Conservation (phyloP, 2,113 vertebrate species). For the Ifrita kowaldi region DNA sequence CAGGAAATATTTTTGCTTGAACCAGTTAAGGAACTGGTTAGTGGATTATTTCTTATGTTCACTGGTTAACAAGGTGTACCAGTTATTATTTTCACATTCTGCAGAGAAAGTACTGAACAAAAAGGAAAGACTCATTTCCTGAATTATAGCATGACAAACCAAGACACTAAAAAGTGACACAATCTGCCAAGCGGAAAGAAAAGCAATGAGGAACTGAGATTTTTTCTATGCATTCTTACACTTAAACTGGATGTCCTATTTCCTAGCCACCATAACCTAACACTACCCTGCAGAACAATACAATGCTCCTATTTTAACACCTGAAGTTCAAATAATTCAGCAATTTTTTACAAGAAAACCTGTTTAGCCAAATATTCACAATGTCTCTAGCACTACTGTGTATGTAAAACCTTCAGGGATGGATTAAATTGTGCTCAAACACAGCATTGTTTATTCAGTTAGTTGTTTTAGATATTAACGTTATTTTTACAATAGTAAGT, state of each 20-base stretch:
- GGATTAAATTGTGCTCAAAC: neutral
- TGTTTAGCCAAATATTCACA: neutral
- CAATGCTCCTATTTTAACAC: neutral
- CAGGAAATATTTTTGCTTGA: neutral
- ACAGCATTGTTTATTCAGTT: neutral
- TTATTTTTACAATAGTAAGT: neutral
- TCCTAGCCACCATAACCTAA: neutral
- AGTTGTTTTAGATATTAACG: neutral
- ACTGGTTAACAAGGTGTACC: neutral
- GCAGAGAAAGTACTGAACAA: neutral
- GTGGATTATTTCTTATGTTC: neutral
- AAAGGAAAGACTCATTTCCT: neutral
- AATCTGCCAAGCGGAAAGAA: neutral
- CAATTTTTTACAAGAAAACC: neutral
- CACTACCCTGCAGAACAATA: neutral
- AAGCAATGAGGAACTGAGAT: neutral
- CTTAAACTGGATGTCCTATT: neutral
- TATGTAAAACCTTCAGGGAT: neutral
- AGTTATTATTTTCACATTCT: neutral
- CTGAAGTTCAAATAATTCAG: neutral
- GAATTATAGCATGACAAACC: neutral
- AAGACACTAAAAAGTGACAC: neutral
- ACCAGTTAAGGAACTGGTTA: neutral
- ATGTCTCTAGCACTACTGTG: neutral
- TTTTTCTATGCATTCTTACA: neutral